Conservation (phyloP, 2,797 vertebrate species). For the Trichosurus vulpecula region DNA sequence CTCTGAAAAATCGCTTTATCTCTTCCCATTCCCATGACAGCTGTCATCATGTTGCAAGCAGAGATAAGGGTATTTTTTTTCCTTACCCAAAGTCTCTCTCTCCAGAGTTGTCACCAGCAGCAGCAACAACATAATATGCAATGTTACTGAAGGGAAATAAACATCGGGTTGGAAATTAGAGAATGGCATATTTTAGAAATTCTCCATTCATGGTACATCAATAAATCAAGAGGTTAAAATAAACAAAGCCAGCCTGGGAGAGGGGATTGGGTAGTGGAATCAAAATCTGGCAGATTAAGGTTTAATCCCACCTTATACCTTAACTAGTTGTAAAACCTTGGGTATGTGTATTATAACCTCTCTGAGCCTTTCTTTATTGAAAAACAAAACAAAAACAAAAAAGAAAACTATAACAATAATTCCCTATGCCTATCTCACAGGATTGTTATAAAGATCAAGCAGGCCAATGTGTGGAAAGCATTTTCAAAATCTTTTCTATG, state of each 20-base stretch:
- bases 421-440: neutral
- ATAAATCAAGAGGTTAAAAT: neutral
- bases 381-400: neutral
- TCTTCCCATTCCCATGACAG: slow-evolving; percentile 44
- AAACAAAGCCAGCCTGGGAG: neutral
- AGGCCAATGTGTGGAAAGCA: neutral
- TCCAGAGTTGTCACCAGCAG: slow-evolving; percentile 43
- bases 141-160: slow-evolving; percentile 30
- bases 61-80: neutral
- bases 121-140: slow-evolving; percentile 2
- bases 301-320: neutral
- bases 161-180: neutral
- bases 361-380: neutral
- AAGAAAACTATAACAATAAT: neutral
- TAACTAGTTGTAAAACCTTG: neutral
- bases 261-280: neutral
- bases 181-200: neutral
- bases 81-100: neutral
- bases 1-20: slow-evolving; percentile 63
- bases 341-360: neutral
- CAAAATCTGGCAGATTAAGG: neutral
- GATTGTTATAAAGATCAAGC: neutral
- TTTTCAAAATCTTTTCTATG: neutral
- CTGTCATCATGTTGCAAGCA: slow-evolving; percentile 54
- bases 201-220: neutral